Evolutionary conservation across 2,113 vertebrate genomes (phyloP).

Genomic region (Melozone crissalis): DNA sequence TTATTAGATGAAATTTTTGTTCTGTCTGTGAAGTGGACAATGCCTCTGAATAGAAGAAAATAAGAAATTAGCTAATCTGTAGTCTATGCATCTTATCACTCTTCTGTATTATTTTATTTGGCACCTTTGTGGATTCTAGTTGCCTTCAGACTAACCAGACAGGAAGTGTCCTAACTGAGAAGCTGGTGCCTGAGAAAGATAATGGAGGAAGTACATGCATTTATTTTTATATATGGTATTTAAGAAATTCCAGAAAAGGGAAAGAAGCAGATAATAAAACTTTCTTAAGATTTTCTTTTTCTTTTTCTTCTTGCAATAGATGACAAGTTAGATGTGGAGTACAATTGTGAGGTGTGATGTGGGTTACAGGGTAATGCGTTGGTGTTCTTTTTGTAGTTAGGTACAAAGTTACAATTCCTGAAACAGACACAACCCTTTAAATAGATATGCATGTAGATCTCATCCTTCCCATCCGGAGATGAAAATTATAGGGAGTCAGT

Average conservation of each 20-base stretch:
- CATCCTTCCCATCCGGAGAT: slow-evolving; percentile 30
- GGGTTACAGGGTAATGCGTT: slow-evolving; percentile 45
- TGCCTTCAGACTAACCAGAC: neutral
- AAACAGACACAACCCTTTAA: slow-evolving; percentile 42
- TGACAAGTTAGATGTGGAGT: slow-evolving; percentile 36
- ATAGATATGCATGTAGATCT: slow-evolving; percentile 35
- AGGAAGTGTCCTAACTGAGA: neutral
- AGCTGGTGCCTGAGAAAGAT: neutral
- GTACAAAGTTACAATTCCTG: slow-evolving; percentile 42
- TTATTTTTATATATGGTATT: neutral
- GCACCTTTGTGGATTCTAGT: neutral
- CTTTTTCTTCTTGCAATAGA: neutral
- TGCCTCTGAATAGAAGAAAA: neutral
- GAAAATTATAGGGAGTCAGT: slow-evolving; percentile 53
- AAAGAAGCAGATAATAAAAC: neutral
- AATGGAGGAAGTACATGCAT: neutral
- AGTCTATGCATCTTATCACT: neutral
- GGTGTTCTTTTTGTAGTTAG: slow-evolving; percentile 46
- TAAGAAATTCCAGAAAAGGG: slow-evolving; percentile 42
- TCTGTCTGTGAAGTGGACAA: neutral
- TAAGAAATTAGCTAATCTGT: neutral
- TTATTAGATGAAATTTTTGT: neutral
- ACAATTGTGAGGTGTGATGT: slow-evolving; percentile 36
- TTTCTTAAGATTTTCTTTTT: slow-evolving; percentile 21
- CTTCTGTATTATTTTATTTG: neutral